Evolutionary conservation across 2,888 invertebrate species (phyloP), one percentile per base, ranked within the genome.

Genomic region (Ichneumoninae sp.): DNA sequence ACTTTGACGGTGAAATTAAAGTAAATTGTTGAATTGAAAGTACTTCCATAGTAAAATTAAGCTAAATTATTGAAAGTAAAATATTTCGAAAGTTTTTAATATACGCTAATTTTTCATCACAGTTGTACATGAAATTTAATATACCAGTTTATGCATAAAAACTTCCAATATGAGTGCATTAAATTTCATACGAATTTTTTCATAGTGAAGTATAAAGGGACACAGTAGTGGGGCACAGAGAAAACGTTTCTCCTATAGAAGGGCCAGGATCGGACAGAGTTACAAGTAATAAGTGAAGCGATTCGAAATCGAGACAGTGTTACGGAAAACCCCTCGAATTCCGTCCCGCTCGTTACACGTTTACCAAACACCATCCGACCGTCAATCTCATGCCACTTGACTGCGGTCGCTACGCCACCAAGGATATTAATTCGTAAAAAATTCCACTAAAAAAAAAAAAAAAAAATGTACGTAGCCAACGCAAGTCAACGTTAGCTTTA

Each of bases 391-490:
- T 83, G 83, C 80, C 52, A 76, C 66, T 80, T 65, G 76, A 83
- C 80, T 68, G 71, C 57, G 44, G n/a, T 80, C 72, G 66, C 83
- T 80, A 83, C 44, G 44, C 83, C 75, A 83, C 83, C 83, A 80
- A 30, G 66, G 22, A 66, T 22, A 33, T 52, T 40, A 68, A 71
- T 70, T 79, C 57, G 71, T 66, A 47, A 57, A 60, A 47, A 47
- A 66, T 26, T 36, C 71, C 36, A 66, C 78, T 77, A 77, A 62
- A 65, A 33, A 75, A 36, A 54, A 47, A 36, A 76, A 62, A 62
- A 65, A 65, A 65, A 65, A 13, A 6, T 0, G 8, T 36, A 84
- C 54, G 44, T 77, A 75, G 68, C 57, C 76, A 78, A 74, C 60
- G 65, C 60, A 44, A 50, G 44, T 74, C 72, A 71, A 5, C 60